A percentile compares a stretch with the other conserved stretches of the same genome.
These are phyloP conservation scores for Prunella fulvescens DNA, from an alignment of 2,113 vertebrate species.

Conservation along the genomic window DNA sequence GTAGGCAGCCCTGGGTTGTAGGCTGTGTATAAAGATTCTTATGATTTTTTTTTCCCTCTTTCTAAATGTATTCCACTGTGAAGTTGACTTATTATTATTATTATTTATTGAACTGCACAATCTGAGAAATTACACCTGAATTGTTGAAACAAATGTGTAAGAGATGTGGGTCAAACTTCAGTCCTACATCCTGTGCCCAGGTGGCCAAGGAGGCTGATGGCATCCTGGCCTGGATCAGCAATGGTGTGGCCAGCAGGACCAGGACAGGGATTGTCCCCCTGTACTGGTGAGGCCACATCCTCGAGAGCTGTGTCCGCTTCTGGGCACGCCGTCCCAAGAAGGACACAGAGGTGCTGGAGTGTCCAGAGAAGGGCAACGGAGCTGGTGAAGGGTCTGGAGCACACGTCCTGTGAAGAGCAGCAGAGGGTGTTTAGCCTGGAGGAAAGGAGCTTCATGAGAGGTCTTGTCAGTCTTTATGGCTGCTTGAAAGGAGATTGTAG, in stretches of 20 bases:
- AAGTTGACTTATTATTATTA: not conserved
- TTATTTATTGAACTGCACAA: not conserved
- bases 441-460: not conserved
- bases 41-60: not conserved
- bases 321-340: too few relatives aligned
- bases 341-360: rapidly evolving
- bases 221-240: not conserved
- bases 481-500: not conserved
- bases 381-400: not conserved
- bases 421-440: not conserved
- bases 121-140: not conserved
- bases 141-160: not conserved
- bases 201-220: rapidly evolving
- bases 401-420: too few relatives aligned
- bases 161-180: not conserved
- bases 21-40: not conserved
- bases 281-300: too few relatives aligned
- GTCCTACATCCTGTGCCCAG: rapidly evolving
- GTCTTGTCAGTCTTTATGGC: rapidly evolving
- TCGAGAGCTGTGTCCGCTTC: rapidly evolving
- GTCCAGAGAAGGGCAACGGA: rapidly evolving
- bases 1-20: not conserved
- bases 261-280: not conserved
- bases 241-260: not conserved
- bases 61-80: not conserved